A percentile compares a stretch with the other conserved stretches of the same genome.
These are phyloP conservation scores for Artibeus jamaicensis DNA, from an alignment of 2,797 vertebrate genomes.

Conservation along the genomic window DNA sequence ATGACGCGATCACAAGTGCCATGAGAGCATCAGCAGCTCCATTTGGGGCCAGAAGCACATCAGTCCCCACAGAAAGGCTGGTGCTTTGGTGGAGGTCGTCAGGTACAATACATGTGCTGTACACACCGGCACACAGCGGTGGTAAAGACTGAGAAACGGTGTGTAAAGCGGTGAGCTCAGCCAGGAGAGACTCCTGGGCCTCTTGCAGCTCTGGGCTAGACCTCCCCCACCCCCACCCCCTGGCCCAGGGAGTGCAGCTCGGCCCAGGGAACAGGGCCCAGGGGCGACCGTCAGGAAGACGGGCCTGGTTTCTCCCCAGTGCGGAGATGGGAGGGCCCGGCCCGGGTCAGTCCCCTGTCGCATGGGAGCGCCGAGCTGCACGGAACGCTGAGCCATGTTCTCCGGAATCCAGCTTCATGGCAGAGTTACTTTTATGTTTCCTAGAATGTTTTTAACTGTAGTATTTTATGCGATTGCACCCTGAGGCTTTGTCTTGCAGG, in stretches of 20 bases:
- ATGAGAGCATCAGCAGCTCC: no score
- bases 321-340: no score
- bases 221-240: neutral
- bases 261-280: no score
- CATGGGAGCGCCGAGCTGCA: fast-evolving
- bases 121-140: no score
- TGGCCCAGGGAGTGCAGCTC: neutral
- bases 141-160: no score
- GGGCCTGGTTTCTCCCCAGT: neutral
- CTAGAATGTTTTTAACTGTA: slow-evolving; percentile 13
- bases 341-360: neutral
- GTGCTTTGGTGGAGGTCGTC: no score
- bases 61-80: no score
- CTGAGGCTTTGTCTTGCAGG: neutral
- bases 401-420: neutral
- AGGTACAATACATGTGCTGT: no score
- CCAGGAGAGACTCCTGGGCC: no score
- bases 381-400: neutral
- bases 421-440: slow-evolving; percentile 52
- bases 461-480: slow-evolving; percentile 35
- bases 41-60: no score
- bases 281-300: neutral
- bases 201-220: no score
- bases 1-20: no score
- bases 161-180: neutral